Percentiles rank a stretch among this genome's conserved stretches.
Conservation (phyloP, 1,140 invertebrate genomes). For the Rhysida immarginata region DNA sequence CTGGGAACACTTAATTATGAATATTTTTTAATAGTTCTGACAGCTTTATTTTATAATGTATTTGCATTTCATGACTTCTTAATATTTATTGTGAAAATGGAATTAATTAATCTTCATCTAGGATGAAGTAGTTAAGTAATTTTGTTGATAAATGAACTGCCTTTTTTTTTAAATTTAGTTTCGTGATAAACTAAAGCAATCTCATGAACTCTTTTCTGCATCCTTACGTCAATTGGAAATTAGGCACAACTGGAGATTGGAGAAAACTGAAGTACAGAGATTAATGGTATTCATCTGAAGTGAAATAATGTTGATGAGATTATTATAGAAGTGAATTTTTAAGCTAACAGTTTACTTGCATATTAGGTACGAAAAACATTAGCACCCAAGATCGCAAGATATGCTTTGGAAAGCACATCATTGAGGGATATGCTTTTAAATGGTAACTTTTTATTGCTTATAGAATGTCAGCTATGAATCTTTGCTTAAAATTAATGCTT, state of each 20-base stretch:
- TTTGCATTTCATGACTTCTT: no score
- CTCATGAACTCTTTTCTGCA: constrained; percentile 50
- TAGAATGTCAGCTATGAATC: no score
- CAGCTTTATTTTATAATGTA: no score
- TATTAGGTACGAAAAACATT: constrained; percentile 48
- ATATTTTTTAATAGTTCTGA: no score
- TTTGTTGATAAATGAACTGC: no score
- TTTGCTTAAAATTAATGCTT: no score
- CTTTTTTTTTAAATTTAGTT: constrained; percentile 30
- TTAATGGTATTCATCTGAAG: constrained; percentile 26
- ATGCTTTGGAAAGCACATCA: constrained; percentile 72
- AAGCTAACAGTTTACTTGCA: constrained; percentile 1
- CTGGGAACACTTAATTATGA: no score
- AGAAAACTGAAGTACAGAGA: constrained; percentile 66
- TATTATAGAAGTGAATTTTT: no score
- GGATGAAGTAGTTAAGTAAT: neutral
- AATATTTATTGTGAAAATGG: no score
- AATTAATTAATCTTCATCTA: no score
- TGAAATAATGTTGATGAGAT: no score
- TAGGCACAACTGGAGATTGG: constrained; percentile 51
- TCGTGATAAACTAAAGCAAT: constrained; percentile 44
- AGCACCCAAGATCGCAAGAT: constrained; percentile 60
- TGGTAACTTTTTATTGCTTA: no score
- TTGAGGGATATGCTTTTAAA: constrained; percentile 59
- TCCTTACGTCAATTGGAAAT: constrained; percentile 51